Evolutionary conservation across 2,797 vertebrate genomes (phyloP), one percentile per base, ranked within the genome.

Genomic region (Delichon dasypus): DNA sequence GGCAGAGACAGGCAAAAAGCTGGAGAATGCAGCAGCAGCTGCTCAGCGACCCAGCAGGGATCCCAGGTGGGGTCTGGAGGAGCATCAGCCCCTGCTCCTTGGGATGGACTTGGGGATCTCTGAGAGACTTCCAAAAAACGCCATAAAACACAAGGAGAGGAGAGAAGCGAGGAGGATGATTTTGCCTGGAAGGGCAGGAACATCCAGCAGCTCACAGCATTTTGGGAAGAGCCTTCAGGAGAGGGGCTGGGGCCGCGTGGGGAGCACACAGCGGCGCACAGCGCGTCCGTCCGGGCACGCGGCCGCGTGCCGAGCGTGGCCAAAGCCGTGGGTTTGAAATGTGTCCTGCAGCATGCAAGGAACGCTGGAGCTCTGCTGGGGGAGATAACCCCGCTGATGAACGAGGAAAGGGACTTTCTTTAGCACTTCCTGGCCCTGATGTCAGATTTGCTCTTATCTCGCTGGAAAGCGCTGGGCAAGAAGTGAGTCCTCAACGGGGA

Each of bases 371-470:
- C 87, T 20, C 20, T 47, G 65, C 84, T 6, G 36, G 10, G 40
- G 4, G 4, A 70, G 88, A 96, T 74, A 96, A 93, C 47, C 54
- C 50, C 11, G 1, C 7, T 47, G 84, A 40, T 2, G 11, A 50
- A 75, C 78, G 92, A 93, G 16, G 16, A 67, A 64, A 80, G 88
- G 19, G 47, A 85, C 86, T 86, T 95, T 91, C 87, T 86, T 65
- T 13, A 67, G 94, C 11, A 3, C 53, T 94, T 94, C 74, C 94
- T 76, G 91, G 78, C 88, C 11, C 1, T 78, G 94, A 95, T 85
- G 94, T 65, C 86, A 85, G 44, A 58, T 85, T 85, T 93, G 91
- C 84, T 83, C 92, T 94, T 80, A 89, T 95, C 92, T 90, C 7
- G 0, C 51, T 83, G 4, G 2, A 66, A 61, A 61, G 44, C 51